Percentiles rank a stretch among this genome's conserved stretches.
Conservation (phyloP, 1,140 invertebrate species). For the Calycopis cecrops region DNA sequence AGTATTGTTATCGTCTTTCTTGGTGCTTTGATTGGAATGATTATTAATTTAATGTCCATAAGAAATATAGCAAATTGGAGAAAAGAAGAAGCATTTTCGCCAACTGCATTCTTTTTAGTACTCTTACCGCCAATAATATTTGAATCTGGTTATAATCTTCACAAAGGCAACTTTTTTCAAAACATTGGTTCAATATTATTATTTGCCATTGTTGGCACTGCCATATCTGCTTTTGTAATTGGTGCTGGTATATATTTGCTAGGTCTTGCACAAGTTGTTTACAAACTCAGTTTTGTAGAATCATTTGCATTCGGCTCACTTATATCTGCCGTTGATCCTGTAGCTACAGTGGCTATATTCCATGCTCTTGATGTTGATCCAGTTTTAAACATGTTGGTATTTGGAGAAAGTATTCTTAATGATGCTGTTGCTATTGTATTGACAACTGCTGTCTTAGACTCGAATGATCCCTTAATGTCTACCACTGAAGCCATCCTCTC, state of each 20-base stretch:
- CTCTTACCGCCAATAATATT: constrained; percentile 99
- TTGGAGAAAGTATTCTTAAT: constrained; percentile 98
- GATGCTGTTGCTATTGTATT: constrained; percentile 99
- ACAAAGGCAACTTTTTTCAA: constrained; percentile 99
- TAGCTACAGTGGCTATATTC: constrained; percentile 98
- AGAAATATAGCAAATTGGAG: constrained; percentile 94
- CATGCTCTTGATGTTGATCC: constrained; percentile 97
- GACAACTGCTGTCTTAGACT: constrained; percentile 91
- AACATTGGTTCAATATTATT: constrained; percentile 96
- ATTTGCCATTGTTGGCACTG: constrained; percentile 97
- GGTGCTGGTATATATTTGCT: constrained; percentile 96
- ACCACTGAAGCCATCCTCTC: constrained; percentile 90
- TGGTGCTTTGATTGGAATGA: constrained; percentile 92
- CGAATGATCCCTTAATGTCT: constrained; percentile 83
- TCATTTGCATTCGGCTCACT: constrained; percentile 98
- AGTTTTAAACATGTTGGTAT: constrained; percentile 98
- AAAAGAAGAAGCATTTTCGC: constrained; percentile 97
- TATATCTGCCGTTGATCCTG: constrained; percentile 99
- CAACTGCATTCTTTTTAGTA: constrained; percentile 97
- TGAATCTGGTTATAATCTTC: constrained; percentile 98
- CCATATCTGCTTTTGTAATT: constrained; percentile 95
- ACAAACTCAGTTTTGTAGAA: constrained; percentile 94
- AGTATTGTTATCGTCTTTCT: constrained; percentile 98
- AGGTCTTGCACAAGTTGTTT: constrained; percentile 92
- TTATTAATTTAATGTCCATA: constrained; percentile 93